A percentile compares a stretch with the other conserved stretches of the same genome.
phyloP scores from a whole-genome alignment of 2,888 invertebrate genomes.

The Rapana venosa region DNA sequence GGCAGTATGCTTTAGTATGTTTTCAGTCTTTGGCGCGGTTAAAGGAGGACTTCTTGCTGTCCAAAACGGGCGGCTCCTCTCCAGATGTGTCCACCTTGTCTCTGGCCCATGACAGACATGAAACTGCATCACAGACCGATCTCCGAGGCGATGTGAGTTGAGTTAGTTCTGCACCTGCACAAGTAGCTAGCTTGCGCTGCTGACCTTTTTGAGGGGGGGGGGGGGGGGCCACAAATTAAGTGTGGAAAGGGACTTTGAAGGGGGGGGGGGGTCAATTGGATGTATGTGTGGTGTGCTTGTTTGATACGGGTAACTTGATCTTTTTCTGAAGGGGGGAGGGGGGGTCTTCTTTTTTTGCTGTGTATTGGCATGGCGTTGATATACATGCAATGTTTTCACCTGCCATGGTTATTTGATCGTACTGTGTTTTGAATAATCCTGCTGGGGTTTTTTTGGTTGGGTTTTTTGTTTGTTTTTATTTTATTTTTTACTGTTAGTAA shows the following conservation, averaged over 20 bases:
- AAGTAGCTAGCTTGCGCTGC: too few relatives aligned
- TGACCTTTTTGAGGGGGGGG: neutral
- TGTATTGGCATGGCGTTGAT: too few relatives aligned
- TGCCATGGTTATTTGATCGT: too few relatives aligned
- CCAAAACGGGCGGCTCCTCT: conserved; percentile 86
- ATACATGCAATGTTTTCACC: too few relatives aligned
- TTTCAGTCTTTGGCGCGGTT: conserved; percentile 88
- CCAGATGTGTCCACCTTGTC: conserved; percentile 89
- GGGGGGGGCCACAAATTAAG: neutral
- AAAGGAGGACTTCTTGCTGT: conserved; percentile 90
- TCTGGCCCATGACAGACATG: conserved; percentile 91
- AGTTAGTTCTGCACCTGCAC: too few relatives aligned
- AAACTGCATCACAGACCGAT: conserved; percentile 94
- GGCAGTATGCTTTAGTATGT: neutral
- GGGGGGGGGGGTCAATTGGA: neutral
- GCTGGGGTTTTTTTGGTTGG: too few relatives aligned
- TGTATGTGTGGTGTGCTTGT: neutral
- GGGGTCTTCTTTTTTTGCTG: too few relatives aligned
- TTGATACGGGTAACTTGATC: too few relatives aligned
- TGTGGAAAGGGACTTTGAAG: neutral
- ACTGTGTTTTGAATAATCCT: too few relatives aligned
- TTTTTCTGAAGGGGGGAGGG: too few relatives aligned
- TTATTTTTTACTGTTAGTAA: neutral
- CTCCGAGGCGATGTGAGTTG: conserved; percentile 88
- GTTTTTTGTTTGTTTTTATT: neutral